Percentiles rank a stretch among this genome's conserved stretches.
These are phyloP conservation scores for Synodontis membranacea DNA, from an alignment of 2,113 vertebrate genomes.

Conservation along the genomic window DNA sequence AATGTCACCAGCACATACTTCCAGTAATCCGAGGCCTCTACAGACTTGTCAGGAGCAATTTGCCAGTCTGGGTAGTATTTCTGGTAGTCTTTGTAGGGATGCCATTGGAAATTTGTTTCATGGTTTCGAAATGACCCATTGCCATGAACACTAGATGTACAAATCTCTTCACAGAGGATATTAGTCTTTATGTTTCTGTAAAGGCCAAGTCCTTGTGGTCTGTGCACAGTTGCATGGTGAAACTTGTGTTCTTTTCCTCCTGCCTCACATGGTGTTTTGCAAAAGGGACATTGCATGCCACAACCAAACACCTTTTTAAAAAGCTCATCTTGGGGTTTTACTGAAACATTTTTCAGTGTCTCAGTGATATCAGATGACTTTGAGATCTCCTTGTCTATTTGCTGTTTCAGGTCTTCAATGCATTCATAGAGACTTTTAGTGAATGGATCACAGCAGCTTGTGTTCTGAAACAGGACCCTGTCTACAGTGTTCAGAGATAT, in stretches of 20 bases:
- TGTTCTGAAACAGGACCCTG: conserved; percentile 21
- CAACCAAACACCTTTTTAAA: conserved; percentile 60
- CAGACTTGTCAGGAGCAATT: conserved; percentile 54
- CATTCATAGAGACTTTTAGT: neutral
- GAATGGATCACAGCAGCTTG: conserved; percentile 6
- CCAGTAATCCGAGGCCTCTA: conserved; percentile 55
- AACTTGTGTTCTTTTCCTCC: conserved; percentile 47
- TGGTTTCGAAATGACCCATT: rapidly evolving
- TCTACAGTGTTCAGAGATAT: neutral
- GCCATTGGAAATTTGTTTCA: neutral
- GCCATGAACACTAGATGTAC: conserved; percentile 19
- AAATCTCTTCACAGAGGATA: conserved; percentile 10
- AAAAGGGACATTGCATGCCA: conserved; percentile 59
- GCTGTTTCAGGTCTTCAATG: neutral
- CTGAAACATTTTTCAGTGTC: neutral
- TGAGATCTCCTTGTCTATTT: neutral
- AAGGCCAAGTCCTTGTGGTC: neutral
- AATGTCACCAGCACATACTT: conserved; percentile 50
- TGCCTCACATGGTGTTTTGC: conserved; percentile 60
- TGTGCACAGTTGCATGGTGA: conserved; percentile 43
- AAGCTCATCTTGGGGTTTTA: conserved; percentile 49
- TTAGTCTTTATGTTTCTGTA: neutral
- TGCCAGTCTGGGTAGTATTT: conserved; percentile 54
- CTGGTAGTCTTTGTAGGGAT: conserved; percentile 47
- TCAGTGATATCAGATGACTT: neutral